phyloP scores from a whole-genome alignment of 2,888 invertebrate species.

The Exocentrus adspersus region DNA sequence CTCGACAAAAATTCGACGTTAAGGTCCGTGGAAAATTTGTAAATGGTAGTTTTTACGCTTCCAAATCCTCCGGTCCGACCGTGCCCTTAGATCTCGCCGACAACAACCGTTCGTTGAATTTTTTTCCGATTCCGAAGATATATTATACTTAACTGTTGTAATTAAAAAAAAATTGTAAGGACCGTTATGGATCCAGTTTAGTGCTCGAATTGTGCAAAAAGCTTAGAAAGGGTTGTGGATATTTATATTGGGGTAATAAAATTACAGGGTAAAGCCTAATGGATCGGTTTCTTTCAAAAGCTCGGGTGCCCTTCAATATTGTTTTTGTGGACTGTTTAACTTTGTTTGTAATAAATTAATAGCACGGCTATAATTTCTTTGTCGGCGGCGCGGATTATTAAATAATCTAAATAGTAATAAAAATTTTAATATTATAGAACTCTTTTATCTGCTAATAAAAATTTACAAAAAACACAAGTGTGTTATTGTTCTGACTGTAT shows the following conservation, averaged over 20 bases:
- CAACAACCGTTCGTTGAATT: not conserved
- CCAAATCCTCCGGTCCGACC: not conserved
- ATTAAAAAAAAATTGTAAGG: not conserved
- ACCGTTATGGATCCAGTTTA: not conserved
- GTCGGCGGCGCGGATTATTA: not conserved
- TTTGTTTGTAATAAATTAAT: not conserved
- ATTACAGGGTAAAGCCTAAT: not conserved
- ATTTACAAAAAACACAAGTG: too few relatives aligned
- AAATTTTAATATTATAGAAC: too few relatives aligned
- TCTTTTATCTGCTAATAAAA: too few relatives aligned
- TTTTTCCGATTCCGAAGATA: not conserved
- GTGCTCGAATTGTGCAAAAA: slow-evolving; percentile 11
- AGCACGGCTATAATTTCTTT: not conserved
- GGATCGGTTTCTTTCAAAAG: slow-evolving; percentile 2
- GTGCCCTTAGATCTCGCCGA: not conserved
- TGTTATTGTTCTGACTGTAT: too few relatives aligned
- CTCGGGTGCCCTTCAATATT: not conserved
- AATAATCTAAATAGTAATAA: not conserved
- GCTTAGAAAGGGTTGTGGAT: slow-evolving; percentile 12
- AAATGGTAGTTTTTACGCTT: slow-evolving; percentile 31
- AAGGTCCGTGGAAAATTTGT: slow-evolving; percentile 25
- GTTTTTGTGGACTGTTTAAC: not conserved
- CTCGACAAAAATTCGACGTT: slow-evolving; percentile 31
- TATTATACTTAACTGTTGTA: not conserved
- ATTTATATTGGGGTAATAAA: slow-evolving; percentile 17